Percentiles rank a stretch among this genome's conserved stretches.
These are phyloP conservation scores for Pygoscelis antarcticus DNA, from an alignment of 2,113 vertebrate species.

Conservation along the genomic window DNA sequence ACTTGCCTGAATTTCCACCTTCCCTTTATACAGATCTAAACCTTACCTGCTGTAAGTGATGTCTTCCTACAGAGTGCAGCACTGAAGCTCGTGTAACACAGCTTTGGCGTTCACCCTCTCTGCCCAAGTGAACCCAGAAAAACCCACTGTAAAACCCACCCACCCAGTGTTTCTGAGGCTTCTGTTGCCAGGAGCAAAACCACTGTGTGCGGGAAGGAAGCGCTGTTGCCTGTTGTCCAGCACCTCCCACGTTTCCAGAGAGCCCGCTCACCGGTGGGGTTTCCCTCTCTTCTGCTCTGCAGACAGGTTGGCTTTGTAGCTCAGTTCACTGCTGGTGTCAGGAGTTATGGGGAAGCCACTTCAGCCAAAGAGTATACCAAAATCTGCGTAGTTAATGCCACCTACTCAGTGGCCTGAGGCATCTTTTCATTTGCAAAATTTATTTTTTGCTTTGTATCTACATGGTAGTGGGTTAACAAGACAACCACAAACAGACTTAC, in stretches of 20 bases:
- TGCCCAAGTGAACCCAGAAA: neutral
- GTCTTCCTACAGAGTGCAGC: neutral
- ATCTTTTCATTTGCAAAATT: neutral
- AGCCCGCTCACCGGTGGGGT: neutral
- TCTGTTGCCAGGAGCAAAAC: neutral
- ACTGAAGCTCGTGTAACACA: neutral
- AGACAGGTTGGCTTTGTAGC: neutral
- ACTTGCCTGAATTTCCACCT: neutral
- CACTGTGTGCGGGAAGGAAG: neutral
- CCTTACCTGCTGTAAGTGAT: too few species aligned
- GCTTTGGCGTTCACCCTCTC: neutral
- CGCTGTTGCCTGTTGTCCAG: too few species aligned
- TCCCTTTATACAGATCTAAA: neutral
- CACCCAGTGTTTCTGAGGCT: neutral
- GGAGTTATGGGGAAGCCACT: neutral
- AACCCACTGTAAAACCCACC: neutral
- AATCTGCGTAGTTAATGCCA: neutral
- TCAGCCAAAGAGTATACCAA: neutral
- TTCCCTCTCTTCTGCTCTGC: neutral
- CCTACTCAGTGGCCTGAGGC: neutral
- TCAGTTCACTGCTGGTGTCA: neutral
- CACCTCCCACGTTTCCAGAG: neutral
- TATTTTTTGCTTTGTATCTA: neutral
- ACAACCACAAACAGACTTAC: neutral
- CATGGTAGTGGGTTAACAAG: neutral